Percentiles rank a stretch among this genome's conserved stretches.
Evolutionary conservation across 2,113 vertebrate species (phyloP).

Genomic region (Tachysurus vachellii): DNA sequence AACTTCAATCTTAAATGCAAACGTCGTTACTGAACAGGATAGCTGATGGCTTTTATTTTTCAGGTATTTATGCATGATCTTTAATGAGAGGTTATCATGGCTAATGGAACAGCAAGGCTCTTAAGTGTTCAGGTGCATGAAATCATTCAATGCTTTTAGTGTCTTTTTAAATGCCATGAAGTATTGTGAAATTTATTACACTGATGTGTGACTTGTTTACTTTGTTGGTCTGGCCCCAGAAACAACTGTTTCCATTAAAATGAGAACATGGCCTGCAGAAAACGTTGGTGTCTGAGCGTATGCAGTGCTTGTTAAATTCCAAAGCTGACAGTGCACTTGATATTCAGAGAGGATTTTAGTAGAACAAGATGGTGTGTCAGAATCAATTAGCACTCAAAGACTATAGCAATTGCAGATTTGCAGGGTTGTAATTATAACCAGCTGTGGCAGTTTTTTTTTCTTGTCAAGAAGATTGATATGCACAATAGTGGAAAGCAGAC

Average conservation of each 20-base stretch:
- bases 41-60: not conserved
- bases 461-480: constrained; percentile 33
- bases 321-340: constrained; percentile 45
- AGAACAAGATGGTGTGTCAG: constrained; percentile 49
- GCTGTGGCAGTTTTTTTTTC: constrained; percentile 36
- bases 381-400: constrained; percentile 51
- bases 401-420: constrained; percentile 46
- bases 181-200: not conserved
- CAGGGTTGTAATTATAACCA: constrained; percentile 54
- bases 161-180: not conserved
- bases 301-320: constrained; percentile 34
- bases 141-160: not conserved
- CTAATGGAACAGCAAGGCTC: not conserved
- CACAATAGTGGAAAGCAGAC: constrained; percentile 23
- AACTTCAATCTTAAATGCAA: not conserved
- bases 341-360: constrained; percentile 49
- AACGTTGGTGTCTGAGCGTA: constrained; percentile 7
- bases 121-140: not conserved
- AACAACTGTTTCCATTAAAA: not conserved
- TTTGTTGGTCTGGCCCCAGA: constrained; percentile 15
- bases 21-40: not conserved
- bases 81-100: not conserved
- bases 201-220: constrained; percentile 11
- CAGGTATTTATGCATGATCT: not conserved
- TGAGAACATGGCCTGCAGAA: not conserved